Evolutionary conservation across 2,888 invertebrate species (phyloP).

Genomic region (Lepidochrysops patricia): DNA sequence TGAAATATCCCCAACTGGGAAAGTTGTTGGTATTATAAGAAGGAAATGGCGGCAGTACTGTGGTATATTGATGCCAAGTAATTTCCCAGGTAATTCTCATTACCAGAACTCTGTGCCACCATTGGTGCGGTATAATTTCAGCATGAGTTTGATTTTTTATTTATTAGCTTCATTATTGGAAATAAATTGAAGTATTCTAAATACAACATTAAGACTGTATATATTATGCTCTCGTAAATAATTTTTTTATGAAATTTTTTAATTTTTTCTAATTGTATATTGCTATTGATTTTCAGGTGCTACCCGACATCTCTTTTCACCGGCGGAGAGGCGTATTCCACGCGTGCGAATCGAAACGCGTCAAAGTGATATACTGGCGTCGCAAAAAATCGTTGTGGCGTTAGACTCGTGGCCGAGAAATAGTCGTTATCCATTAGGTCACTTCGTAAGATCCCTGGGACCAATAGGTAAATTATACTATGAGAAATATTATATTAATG

Average conservation of each 20-base stretch:
- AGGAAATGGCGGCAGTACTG: constrained; percentile 99
- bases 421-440: constrained; percentile 94
- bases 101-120: no score
- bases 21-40: constrained; percentile 92
- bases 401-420: constrained; percentile 97
- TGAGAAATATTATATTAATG: no score
- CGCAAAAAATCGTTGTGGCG: constrained; percentile 94
- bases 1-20: constrained; percentile 63
- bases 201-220: no score
- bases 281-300: constrained; percentile 48
- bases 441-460: constrained; percentile 95
- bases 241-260: no score
- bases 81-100: constrained; percentile 74
- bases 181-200: no score
- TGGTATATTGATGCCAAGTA: constrained; percentile 90
- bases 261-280: no score
- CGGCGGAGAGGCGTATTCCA: constrained; percentile 95
- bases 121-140: no score
- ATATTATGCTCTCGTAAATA: no score
- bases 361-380: constrained; percentile 85
- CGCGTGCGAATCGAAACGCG: constrained; percentile 96
- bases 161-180: no score
- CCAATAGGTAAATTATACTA: constrained; percentile 75
- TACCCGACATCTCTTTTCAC: constrained; percentile 90
- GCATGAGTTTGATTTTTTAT: no score